Base-by-base conservation (phyloP, 2,888 invertebrate species). In the Ophonus ardosiacus region DNA sequence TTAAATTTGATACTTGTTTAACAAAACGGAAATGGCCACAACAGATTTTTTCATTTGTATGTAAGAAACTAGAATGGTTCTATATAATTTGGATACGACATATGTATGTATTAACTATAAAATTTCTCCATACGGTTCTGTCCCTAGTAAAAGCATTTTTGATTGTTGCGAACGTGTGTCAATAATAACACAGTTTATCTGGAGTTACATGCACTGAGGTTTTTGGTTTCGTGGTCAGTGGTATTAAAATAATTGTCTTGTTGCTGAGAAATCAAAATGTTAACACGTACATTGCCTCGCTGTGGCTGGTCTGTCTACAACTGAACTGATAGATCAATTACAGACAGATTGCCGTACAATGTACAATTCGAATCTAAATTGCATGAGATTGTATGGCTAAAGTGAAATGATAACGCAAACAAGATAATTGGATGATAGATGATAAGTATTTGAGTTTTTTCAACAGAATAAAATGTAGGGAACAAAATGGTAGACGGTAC, bases 181-280 rank as follows among this genome's bases (percentile, higher is more conserved):
- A 78, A 78, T 78, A 78, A 78, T 78, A 78, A 78, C 78, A 78
- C 57, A 78, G 78, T 78, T 78, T 78, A 78, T 43, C 17, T 74
- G 5, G 56, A 78, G 56, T 78, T 56, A 78, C 56, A 56, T 57
- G 56, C 78, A 38, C n/a, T 78, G 78, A 78, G 78, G 78, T 57
- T 57, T 31, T 51, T 51, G 43, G 43, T 51, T 74, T 24, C 56
- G 78, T 57, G 78, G 78, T 78, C 78, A 78, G 57, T 56, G 78
- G 31, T 78, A 78, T 78, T 78, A 78, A 78, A 78, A 78, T 78
- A 78, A 78, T 78, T 57, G 78, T 78, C 57, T 78, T 57, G 57
- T 78, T 78, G 57, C 24, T 43, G 56, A 57, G 78, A 57, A 78
- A 78, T 78, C 78, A 78, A 78, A 78, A 78, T 78, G 78, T 78